Evolutionary conservation across 2,797 vertebrate species (phyloP).

Genomic region (Amphiprion clarkii): DNA sequence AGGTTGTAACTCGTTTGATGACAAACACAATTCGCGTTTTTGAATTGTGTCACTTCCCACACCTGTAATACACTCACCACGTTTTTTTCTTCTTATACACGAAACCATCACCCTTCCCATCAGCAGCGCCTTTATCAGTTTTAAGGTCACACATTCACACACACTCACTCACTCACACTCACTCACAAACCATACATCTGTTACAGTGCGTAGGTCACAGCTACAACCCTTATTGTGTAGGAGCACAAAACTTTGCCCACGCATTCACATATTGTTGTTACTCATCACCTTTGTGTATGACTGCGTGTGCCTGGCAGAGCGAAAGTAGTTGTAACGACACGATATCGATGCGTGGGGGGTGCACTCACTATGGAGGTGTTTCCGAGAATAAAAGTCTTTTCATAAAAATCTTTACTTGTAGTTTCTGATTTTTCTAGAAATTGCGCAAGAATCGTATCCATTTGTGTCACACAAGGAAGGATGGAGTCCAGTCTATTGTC

Average conservation of each 20-base stretch:
- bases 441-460: neutral
- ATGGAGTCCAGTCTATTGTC: neutral
- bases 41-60: slow-evolving; percentile 39
- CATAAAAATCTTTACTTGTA: slow-evolving; percentile 46
- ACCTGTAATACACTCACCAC: slow-evolving; percentile 7
- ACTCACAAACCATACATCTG: slow-evolving; percentile 15
- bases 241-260: slow-evolving; percentile 44
- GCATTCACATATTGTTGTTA: slow-evolving; percentile 34
- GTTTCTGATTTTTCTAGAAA: slow-evolving; percentile 21
- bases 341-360: slow-evolving; percentile 27
- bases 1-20: slow-evolving; percentile 11
- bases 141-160: slow-evolving; percentile 8
- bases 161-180: slow-evolving; percentile 7
- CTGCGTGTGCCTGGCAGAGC: neutral
- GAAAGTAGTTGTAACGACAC: slow-evolving; percentile 22
- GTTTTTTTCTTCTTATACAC: slow-evolving; percentile 25
- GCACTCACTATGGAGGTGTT: slow-evolving; percentile 45
- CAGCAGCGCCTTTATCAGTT: slow-evolving; percentile 17
- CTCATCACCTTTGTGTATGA: slow-evolving; percentile 34
- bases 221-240: slow-evolving; percentile 42
- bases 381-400: slow-evolving; percentile 62
- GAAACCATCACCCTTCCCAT: slow-evolving; percentile 55
- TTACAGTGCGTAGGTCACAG: slow-evolving; percentile 3
- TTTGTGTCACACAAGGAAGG: slow-evolving; percentile 1
- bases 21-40: slow-evolving; percentile 37